These are phyloP conservation scores for Rhea americana DNA, from an alignment of 2,113 vertebrate species.

Conservation along the genomic window DNA sequence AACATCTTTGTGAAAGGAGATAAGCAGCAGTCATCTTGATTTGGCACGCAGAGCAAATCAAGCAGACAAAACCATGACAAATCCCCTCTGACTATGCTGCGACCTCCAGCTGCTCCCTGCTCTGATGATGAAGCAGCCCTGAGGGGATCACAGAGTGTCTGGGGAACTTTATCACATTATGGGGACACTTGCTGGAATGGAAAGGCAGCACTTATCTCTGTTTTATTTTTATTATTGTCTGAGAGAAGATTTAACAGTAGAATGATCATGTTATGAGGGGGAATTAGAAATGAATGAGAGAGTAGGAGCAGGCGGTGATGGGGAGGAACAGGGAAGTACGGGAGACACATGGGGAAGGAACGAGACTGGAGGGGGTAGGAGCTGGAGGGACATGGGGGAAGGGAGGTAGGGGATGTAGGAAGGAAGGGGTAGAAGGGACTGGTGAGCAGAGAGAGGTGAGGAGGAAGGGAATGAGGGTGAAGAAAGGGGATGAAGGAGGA, in stretches of 20 bases:
- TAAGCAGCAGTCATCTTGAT: background rate
- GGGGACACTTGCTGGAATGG: background rate
- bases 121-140: background rate
- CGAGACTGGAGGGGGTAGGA: background rate
- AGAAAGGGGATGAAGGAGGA: background rate
- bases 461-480: background rate
- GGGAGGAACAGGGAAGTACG: background rate
- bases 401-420: background rate
- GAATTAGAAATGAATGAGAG: background rate
- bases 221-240: background rate
- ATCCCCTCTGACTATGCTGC: background rate
- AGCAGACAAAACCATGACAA: background rate
- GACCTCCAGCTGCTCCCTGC: background rate
- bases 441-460: background rate
- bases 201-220: background rate
- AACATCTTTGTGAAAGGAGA: background rate
- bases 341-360: background rate
- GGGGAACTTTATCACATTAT: background rate
- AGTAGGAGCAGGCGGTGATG: background rate
- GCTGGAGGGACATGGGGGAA: background rate
- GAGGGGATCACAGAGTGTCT: background rate
- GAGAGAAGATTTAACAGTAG: background rate
- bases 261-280: background rate
- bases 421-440: background rate
- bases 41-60: background rate